Evolutionary conservation across 2,888 invertebrate species (phyloP).

Genomic region (Tenthredo notha): DNA sequence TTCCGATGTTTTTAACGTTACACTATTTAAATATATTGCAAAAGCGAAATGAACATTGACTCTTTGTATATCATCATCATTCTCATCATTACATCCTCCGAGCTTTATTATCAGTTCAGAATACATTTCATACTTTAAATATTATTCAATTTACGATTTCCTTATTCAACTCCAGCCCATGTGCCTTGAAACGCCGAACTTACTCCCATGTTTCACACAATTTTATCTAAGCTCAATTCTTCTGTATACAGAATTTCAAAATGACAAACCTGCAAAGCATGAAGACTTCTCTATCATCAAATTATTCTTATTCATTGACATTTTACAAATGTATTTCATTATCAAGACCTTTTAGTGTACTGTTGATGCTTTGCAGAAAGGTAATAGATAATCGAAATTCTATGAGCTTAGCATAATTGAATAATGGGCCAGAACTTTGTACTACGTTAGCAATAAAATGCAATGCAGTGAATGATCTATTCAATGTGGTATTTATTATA

Average conservation of each 20-base stretch:
- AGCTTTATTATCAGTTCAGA: neutral
- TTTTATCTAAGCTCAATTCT: neutral
- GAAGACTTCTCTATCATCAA: neutral
- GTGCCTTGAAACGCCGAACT: neutral
- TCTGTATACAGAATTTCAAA: neutral
- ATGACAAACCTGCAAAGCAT: neutral
- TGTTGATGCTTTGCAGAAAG: neutral
- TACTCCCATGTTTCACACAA: neutral
- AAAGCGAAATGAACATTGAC: conserved; percentile 50
- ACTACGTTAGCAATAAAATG: neutral
- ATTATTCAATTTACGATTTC: neutral
- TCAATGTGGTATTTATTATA: neutral
- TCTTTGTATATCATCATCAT: conserved; percentile 1
- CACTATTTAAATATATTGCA: conserved; percentile 69
- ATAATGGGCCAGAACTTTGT: neutral
- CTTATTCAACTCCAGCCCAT: neutral
- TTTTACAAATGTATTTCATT: neutral
- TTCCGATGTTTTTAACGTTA: conserved; percentile 70
- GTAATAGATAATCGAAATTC: neutral
- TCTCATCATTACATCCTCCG: neutral
- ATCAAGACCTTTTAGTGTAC: neutral
- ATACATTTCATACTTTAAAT: neutral
- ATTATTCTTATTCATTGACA: neutral
- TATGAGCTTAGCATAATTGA: neutral
- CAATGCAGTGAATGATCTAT: neutral